Conservation (phyloP, 2,888 invertebrate species). For the Tipula unca region DNA sequence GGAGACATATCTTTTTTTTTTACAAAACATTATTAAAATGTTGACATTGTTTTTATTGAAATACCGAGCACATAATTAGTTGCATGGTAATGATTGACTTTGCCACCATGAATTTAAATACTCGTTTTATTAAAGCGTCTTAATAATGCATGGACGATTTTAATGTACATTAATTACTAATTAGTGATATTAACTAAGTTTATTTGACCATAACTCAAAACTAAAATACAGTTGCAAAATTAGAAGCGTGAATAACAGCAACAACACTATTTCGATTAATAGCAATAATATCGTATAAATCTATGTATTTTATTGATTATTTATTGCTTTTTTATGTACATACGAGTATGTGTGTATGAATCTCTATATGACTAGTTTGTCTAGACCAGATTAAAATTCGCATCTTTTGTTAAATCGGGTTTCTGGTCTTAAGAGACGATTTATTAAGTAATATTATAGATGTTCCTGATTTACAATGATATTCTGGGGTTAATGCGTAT, state of each 20-base stretch:
- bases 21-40: no score
- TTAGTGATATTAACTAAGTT: neutral
- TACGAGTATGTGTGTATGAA: no score
- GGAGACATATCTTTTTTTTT: no score
- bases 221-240: neutral
- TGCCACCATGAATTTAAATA: no score
- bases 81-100: no score
- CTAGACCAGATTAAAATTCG: neutral
- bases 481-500: neutral
- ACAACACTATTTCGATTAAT: no score
- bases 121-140: neutral
- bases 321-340: neutral
- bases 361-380: neutral
- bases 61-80: no score
- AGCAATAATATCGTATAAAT: neutral
- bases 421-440: neutral
- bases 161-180: neutral
- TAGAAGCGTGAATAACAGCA: neutral
- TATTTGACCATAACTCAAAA: neutral
- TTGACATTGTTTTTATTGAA: no score
- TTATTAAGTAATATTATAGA: no score
- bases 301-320: neutral
- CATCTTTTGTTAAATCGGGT: neutral
- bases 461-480: neutral
- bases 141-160: neutral